Conservation (phyloP, 2,113 vertebrate species). For the Parus major region DNA sequence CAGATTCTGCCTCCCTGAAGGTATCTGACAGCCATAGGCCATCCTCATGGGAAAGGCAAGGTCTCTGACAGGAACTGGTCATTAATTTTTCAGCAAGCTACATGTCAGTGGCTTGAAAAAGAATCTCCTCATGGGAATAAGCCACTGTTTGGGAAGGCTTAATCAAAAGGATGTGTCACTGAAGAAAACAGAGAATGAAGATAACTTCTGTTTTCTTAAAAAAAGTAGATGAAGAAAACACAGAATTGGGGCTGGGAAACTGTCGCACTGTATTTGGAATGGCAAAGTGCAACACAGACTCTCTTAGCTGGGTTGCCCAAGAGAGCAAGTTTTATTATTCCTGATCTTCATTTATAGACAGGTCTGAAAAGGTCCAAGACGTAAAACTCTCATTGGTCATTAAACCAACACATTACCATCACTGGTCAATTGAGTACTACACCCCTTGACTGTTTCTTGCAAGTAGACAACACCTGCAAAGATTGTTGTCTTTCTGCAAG, state of each 20-base stretch:
- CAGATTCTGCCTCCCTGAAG: background rate
- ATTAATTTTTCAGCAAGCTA: constrained; percentile 38
- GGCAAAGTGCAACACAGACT: too few species aligned
- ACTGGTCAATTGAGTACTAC: too few species aligned
- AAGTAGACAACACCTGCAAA: too few species aligned
- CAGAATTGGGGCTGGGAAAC: background rate
- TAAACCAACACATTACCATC: too few species aligned
- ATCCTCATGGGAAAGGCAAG: background rate
- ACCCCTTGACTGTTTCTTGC: too few species aligned
- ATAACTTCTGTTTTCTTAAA: background rate
- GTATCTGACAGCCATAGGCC: background rate
- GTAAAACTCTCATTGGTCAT: too few species aligned
- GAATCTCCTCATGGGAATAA: background rate
- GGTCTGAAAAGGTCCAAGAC: too few species aligned
- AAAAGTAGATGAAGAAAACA: background rate
- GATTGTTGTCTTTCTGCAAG: too few species aligned
- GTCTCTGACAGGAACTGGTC: background rate
- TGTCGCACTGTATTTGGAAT: too few species aligned
- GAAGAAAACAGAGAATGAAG: background rate
- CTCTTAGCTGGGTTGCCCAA: too few species aligned
- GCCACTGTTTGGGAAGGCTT: background rate
- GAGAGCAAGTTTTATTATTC: too few species aligned
- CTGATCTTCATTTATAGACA: too few species aligned
- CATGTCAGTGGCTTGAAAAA: background rate
- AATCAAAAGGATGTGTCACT: background rate